A percentile compares a stretch with the other conserved stretches of the same genome.
phyloP scores from a whole-genome alignment of 2,113 vertebrate genomes.

The Eudorcas thomsonii region DNA sequence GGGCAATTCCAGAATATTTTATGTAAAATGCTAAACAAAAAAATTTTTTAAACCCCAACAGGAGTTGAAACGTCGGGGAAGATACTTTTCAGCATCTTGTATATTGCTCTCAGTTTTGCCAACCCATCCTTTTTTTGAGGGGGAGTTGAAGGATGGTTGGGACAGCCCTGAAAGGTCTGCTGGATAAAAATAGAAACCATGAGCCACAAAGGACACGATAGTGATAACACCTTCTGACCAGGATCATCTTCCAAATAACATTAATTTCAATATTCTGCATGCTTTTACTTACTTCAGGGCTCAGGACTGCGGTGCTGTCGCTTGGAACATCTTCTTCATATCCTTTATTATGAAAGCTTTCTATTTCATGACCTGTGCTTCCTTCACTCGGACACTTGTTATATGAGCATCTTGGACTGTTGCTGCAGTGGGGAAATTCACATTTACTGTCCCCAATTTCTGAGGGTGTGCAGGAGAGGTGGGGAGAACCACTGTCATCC shows the following conservation, averaged over 20 bases:
- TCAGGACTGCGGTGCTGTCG: conserved; percentile 96
- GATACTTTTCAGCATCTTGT: neutral
- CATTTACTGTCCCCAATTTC: conserved; percentile 94
- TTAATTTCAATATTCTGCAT: rapidly evolving
- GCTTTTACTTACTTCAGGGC: conserved; percentile 89
- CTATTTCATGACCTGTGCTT: conserved; percentile 89
- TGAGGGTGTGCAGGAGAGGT: conserved; percentile 95
- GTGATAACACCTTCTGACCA: neutral
- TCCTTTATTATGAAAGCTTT: conserved; percentile 94
- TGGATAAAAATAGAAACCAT: neutral
- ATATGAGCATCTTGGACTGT: conserved; percentile 92
- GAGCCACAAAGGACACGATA: neutral
- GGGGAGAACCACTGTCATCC: conserved; percentile 95
- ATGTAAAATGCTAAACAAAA: neutral
- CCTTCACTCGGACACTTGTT: conserved; percentile 93
- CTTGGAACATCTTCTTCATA: conserved; percentile 97
- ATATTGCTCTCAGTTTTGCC: neutral
- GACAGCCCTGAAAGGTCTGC: neutral
- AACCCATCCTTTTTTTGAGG: neutral
- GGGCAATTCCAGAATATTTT: neutral
- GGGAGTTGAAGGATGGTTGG: neutral
- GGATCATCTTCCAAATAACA: neutral
- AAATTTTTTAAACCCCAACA: neutral
- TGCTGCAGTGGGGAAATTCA: conserved; percentile 91
- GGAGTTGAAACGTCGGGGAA: neutral